A percentile compares a stretch with the other conserved stretches of the same genome.
These are phyloP conservation scores for Bombus sylvicola DNA, from an alignment of 1,140 invertebrate genomes.

Conservation along the genomic window DNA sequence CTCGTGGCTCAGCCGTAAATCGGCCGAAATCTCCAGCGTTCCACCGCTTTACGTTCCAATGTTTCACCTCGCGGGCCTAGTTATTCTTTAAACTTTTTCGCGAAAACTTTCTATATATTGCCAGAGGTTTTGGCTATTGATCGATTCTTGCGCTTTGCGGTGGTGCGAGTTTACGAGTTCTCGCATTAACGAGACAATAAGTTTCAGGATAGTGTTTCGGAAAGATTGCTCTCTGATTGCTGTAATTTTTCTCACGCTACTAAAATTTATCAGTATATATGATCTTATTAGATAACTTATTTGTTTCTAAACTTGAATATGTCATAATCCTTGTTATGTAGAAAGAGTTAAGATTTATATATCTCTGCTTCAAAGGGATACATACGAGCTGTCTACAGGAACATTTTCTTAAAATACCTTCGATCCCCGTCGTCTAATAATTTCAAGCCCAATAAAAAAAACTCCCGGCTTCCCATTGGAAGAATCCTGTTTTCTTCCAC, in stretches of 20 bases:
- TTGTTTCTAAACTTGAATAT: no score
- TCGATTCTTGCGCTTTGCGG: background rate
- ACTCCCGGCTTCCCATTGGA: background rate
- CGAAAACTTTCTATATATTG: background rate
- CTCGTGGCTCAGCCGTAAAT: conserved; percentile 16
- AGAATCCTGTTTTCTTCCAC: background rate
- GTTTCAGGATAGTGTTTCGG: no score
- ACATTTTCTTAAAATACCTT: background rate
- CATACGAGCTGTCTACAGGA: background rate
- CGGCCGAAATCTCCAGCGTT: conserved; percentile 14
- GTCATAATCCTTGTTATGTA: no score
- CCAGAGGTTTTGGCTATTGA: background rate
- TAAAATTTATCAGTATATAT: no score
- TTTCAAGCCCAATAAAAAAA: background rate
- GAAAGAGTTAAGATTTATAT: no score
- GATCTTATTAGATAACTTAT: no score
- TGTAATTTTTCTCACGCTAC: no score
- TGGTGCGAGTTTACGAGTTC: no score
- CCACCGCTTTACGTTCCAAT: no score
- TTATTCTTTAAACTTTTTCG: background rate
- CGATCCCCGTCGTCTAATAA: background rate
- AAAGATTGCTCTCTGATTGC: no score
- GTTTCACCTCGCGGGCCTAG: no score
- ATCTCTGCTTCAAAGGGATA: background rate
- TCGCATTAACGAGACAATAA: no score